These are phyloP conservation scores for Brachyalestes nurse DNA, from an alignment of 2,797 vertebrate genomes.

Conservation along the genomic window DNA sequence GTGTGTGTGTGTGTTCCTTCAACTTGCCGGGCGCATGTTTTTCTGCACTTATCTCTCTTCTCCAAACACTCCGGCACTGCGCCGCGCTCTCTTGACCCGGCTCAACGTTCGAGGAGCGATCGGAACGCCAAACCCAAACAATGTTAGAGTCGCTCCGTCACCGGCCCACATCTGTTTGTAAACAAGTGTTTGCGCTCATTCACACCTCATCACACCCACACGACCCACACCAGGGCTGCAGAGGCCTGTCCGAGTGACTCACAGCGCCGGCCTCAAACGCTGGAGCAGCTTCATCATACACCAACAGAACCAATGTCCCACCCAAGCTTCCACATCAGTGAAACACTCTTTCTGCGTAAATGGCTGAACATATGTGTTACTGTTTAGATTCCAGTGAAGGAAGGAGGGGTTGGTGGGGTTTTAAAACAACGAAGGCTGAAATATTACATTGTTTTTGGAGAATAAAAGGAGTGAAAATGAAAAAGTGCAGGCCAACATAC, in stretches of 20 bases:
- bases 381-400: neutral
- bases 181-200: constrained; percentile 50
- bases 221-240: no score
- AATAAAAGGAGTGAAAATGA: neutral
- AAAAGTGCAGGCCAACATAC: neutral
- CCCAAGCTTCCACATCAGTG: neutral
- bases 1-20: constrained; percentile 48
- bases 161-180: constrained; percentile 58
- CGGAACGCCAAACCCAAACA: constrained; percentile 64
- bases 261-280: neutral
- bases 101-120: constrained; percentile 50
- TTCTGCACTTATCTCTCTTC: constrained; percentile 59
- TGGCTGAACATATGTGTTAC: neutral
- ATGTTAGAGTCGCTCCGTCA: constrained; percentile 48
- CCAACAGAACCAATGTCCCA: neutral
- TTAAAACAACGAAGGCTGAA: neutral
- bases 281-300: constrained; percentile 14
- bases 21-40: constrained; percentile 49
- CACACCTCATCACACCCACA: constrained; percentile 59
- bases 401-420: no score
- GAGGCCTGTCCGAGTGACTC: neutral
- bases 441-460: neutral
- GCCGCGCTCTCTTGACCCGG: constrained; percentile 54
- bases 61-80: constrained; percentile 59
- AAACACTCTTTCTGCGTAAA: neutral